Conservation (phyloP, 2,113 vertebrate genomes). For the Colistium nudipinnis region DNA sequence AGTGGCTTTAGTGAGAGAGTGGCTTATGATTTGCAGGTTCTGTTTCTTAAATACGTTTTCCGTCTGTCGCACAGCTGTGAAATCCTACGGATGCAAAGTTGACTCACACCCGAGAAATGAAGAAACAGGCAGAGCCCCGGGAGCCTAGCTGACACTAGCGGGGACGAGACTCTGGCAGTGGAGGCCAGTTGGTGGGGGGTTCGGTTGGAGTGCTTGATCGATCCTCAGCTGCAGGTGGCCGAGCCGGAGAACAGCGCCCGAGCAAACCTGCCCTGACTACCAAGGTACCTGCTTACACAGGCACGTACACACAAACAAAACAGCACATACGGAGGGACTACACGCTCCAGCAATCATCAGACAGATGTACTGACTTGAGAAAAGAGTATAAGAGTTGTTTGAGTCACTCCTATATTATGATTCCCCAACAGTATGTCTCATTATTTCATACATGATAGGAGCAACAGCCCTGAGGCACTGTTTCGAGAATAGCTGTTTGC, state of each 20-base stretch:
- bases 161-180: conserved; percentile 32
- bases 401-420: conserved; percentile 18
- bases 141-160: conserved; percentile 39
- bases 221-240: conserved; percentile 77
- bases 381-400: conserved; percentile 7
- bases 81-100: conserved; percentile 46
- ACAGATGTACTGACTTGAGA: conserved; percentile 26
- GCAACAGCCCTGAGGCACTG: background rate
- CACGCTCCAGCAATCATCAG: conserved; percentile 34
- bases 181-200: conserved; percentile 11
- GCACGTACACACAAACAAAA: conserved; percentile 31
- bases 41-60: background rate
- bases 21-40: conserved; percentile 13
- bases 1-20: background rate
- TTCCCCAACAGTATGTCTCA: background rate
- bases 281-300: conserved; percentile 53
- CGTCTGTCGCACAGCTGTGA: conserved; percentile 18
- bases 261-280: conserved; percentile 70
- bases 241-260: conserved; percentile 57
- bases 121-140: conserved; percentile 59
- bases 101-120: conserved; percentile 40
- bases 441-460: background rate
- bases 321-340: conserved; percentile 8
- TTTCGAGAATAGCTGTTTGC: background rate
- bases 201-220: conserved; percentile 60